phyloP scores from a whole-genome alignment of 2,888 invertebrate genomes.

The Helobdella robusta region DNA sequence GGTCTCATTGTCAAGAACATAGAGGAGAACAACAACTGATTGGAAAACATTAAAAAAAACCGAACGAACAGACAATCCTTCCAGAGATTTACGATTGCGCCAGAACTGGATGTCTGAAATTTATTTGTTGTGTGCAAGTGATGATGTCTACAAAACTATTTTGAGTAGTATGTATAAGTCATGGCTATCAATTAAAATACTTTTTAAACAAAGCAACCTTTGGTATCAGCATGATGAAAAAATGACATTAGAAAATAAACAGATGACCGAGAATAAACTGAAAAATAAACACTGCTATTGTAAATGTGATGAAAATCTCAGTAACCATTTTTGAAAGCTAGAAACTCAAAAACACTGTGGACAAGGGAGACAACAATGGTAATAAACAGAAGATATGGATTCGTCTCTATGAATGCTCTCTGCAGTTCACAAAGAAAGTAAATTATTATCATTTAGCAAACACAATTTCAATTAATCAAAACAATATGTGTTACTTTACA shows the following conservation, averaged over 20 bases:
- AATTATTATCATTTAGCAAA: too few relatives aligned
- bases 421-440: slow-evolving; percentile 46
- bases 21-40: slow-evolving; percentile 82
- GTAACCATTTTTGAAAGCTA: slow-evolving; percentile 93
- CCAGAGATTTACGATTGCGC: slow-evolving; percentile 90
- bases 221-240: too few relatives aligned
- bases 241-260: too few relatives aligned
- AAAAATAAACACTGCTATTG: not conserved
- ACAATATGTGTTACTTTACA: too few relatives aligned
- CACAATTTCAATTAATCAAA: too few relatives aligned
- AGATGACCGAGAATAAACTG: too few relatives aligned
- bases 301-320: not conserved
- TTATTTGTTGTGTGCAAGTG: not conserved
- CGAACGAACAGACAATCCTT: slow-evolving; percentile 87
- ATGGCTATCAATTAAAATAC: not conserved
- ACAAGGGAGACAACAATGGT: slow-evolving; percentile 85
- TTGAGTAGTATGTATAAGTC: not conserved
- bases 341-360: slow-evolving; percentile 91
- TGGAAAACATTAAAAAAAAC: slow-evolving; percentile 98
- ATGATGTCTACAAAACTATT: too few relatives aligned
- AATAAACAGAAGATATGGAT: slow-evolving; percentile 80
- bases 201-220: not conserved
- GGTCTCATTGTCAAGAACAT: slow-evolving; percentile 95
- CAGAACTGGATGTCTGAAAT: slow-evolving; percentile 88
- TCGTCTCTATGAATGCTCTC: slow-evolving; percentile 89